A percentile compares a stretch with the other conserved stretches of the same genome.
These are phyloP conservation scores for Phyllostomus discolor DNA, from an alignment of 2,113 vertebrate genomes.

Conservation along the genomic window DNA sequence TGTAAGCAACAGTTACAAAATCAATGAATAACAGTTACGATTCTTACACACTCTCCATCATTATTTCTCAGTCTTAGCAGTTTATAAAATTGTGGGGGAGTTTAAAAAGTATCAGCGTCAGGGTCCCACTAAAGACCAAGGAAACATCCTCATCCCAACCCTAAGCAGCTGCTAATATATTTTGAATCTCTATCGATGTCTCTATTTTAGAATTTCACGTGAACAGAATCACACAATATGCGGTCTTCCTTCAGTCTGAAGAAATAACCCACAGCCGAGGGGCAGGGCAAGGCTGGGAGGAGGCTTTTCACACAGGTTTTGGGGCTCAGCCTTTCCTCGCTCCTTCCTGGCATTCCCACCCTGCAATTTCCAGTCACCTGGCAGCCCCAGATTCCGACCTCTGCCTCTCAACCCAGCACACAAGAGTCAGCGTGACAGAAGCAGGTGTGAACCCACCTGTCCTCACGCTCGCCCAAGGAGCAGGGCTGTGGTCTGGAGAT, in stretches of 20 bases:
- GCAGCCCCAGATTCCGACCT: background rate
- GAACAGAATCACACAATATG: background rate
- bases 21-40: background rate
- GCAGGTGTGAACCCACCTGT: accelerated
- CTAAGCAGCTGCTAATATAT: background rate
- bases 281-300: background rate
- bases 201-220: background rate
- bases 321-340: background rate
- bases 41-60: background rate
- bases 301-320: background rate
- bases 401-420: background rate
- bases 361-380: background rate
- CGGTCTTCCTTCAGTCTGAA: background rate
- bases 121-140: background rate
- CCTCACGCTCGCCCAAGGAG: background rate
- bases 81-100: background rate
- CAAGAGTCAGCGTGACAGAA: background rate
- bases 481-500: background rate
- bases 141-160: background rate
- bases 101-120: background rate
- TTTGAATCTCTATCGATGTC: background rate
- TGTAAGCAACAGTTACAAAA: background rate
- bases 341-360: background rate
- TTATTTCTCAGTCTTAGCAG: background rate
- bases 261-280: background rate